Conservation (phyloP, 1,140 invertebrate genomes). For the Ceratina australensis region DNA sequence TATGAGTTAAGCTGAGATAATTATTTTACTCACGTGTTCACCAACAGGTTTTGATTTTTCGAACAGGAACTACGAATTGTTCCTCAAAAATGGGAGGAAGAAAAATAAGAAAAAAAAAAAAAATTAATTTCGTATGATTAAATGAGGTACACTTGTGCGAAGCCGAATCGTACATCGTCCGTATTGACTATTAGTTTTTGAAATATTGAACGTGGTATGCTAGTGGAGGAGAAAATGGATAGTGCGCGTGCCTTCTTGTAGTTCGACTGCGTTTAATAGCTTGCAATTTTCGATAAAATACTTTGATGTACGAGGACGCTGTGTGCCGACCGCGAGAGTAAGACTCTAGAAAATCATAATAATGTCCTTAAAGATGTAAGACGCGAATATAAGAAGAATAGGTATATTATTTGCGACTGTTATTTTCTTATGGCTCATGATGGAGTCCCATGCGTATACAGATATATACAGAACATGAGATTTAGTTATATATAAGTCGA, state of each 20-base stretch:
- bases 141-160: slow-evolving; percentile 21
- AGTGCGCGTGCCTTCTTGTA: slow-evolving; percentile 43
- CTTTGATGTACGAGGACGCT: slow-evolving; percentile 49
- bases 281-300: slow-evolving; percentile 40
- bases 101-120: neutral
- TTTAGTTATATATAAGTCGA: slow-evolving; percentile 64
- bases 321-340: slow-evolving; percentile 33
- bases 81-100: neutral
- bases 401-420: slow-evolving; percentile 74
- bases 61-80: slow-evolving; percentile 40
- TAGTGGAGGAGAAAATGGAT: slow-evolving; percentile 29
- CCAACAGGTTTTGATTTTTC: slow-evolving; percentile 61
- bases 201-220: slow-evolving; percentile 40
- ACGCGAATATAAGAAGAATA: slow-evolving; percentile 39
- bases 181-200: slow-evolving; percentile 37
- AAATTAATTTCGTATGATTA: slow-evolving; percentile 43
- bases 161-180: slow-evolving; percentile 46
- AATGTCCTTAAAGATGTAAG: slow-evolving; percentile 59
- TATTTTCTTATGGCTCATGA: slow-evolving; percentile 75
- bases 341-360: slow-evolving; percentile 53
- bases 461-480: slow-evolving; percentile 63
- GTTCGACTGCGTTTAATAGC: slow-evolving; percentile 44
- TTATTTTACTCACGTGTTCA: slow-evolving; percentile 65
- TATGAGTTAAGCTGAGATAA: slow-evolving; percentile 46
- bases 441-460: slow-evolving; percentile 62